Conservation (phyloP, 2,888 invertebrate species). For the Pseudococcus jackbeardsleyi region DNA sequence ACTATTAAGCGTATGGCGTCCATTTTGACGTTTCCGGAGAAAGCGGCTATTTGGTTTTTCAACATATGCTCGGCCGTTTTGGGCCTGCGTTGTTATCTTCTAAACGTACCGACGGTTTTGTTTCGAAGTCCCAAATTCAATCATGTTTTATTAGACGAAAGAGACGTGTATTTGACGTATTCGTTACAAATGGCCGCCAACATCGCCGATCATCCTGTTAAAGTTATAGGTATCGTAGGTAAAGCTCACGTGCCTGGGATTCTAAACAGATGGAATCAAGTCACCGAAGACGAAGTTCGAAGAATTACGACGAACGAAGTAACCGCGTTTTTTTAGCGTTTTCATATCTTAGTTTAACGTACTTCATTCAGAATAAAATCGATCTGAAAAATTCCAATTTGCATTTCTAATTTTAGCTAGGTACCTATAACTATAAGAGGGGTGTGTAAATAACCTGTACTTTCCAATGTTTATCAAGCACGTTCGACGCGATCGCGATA, state of each 20-base stretch:
- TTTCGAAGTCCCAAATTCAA: constrained; percentile 57
- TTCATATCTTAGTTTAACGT: neutral
- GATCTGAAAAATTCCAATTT: neutral
- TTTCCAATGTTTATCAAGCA: constrained; percentile 4
- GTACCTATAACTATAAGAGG: neutral
- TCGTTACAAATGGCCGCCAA: constrained; percentile 61
- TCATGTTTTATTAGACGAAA: constrained; percentile 60
- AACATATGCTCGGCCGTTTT: constrained; percentile 59
- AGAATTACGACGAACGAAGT: constrained; percentile 57
- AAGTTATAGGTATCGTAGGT: constrained; percentile 61
- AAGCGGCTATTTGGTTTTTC: constrained; percentile 59
- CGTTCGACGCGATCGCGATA: constrained; percentile 1
- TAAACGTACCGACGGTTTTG: constrained; percentile 62
- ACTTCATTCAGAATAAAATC: neutral
- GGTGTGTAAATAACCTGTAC: neutral
- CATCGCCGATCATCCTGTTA: constrained; percentile 32
- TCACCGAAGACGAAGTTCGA: constrained; percentile 55
- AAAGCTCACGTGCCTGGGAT: constrained; percentile 63
- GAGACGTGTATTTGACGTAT: constrained; percentile 64
- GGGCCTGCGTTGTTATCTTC: constrained; percentile 56
- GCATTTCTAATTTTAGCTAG: neutral
- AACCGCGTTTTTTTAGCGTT: constrained; percentile 10
- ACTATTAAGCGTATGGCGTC: constrained; percentile 64
- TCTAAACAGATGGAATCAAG: constrained; percentile 47
- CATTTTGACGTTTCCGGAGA: constrained; percentile 57